Evolutionary conservation across 2,113 vertebrate species (phyloP), one percentile per base, ranked within the genome.

Genomic region (Bambusicola thoracicus): DNA sequence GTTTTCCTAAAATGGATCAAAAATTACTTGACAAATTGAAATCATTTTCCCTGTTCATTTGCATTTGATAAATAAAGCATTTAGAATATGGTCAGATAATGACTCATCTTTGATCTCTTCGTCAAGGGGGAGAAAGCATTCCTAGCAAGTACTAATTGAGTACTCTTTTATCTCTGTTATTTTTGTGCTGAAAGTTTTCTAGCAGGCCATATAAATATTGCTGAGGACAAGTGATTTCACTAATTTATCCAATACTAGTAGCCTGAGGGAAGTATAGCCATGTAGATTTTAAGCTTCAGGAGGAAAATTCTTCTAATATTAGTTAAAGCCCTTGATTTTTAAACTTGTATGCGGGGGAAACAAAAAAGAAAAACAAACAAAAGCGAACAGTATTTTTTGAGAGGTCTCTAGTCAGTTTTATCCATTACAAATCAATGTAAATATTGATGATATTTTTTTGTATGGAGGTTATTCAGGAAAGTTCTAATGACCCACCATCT

Each of bases 311-410:
- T 97, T 97, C 90, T 97, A 95, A 93, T 93, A 95, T 98, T 98
- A 98, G 98, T 98, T 97, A 98, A 97, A 98, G 92, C 92, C 94
- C 83, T 89, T 90, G 67, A 69, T 97, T 43, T 92, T 95, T 96
- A 94, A 92, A 96, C 73, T 97, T 97, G 94, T 97, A 87, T 62
- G 93, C n/a, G 91, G 92, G 65, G 88, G 80, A 85, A 89, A 86
- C 17, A n/a, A 13, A n/a, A 19, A 58, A 13, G 6, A 55, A 96
- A 96, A 48, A 21, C 21, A 48, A 49, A 97, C 7, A 36, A 49
- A 69, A 62, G 11, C 20, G 59, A 74, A 61, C 10, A 86, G n/a
- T 89, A 95, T 90, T 49, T 13, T 89, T 97, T 96, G 19, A 51
- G 96, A 97, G 95, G n/a, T 96, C 69, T 95, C 93, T 97, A 95